Base-by-base conservation (phyloP, 2,888 invertebrate species). In the Willowsia nigromaculata region DNA sequence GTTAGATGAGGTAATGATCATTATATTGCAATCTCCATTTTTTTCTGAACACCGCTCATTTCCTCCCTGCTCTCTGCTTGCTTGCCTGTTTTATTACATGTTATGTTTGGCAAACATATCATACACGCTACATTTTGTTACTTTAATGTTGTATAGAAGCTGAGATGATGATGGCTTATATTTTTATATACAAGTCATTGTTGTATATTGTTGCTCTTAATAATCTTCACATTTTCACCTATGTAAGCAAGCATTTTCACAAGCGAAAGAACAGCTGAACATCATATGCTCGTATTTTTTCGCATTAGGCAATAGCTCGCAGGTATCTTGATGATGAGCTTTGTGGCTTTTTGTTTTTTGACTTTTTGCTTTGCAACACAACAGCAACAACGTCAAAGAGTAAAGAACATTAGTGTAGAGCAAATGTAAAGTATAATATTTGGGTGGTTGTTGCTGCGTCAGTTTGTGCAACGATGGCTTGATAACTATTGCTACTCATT, bases 1-100 rank as follows among this genome's bases (percentile, higher is more conserved):
- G 11, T 53, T 78, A 33, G 68, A 81, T 81, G 81, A 71, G 71
- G 71, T 83, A 83, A 83, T 83, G 83, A 50, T 53, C 47, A 71
- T 83, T 83, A 83, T 37, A 83, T 83, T 71, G 83, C 83, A 83
- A 83, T 83, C 83, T 83, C 71, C 40, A 53, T 25, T 74, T 74
- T 74, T 74, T 74, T 43, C 25, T 65, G n/a, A 15, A 33, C 53
- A 53, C 37, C 71, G 18, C 15, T 53, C 43, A 82, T 82, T 82
- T 82, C 82, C 82, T 82, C 82, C 27, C 27, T 37, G 68, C 22
- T 25, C 13, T 62, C 37, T 27, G 25, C 6, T n/a, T 27, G 25
- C 59, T 9, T 27, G 15, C 27, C 11, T 27, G 25, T 68, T 2
- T 5, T 33, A 37, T 68, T 68, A 37, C 40, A 68, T 68, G 33